Evolutionary conservation across 2,888 invertebrate genomes (phyloP).

Genomic region (Chrysodeixis includens): DNA sequence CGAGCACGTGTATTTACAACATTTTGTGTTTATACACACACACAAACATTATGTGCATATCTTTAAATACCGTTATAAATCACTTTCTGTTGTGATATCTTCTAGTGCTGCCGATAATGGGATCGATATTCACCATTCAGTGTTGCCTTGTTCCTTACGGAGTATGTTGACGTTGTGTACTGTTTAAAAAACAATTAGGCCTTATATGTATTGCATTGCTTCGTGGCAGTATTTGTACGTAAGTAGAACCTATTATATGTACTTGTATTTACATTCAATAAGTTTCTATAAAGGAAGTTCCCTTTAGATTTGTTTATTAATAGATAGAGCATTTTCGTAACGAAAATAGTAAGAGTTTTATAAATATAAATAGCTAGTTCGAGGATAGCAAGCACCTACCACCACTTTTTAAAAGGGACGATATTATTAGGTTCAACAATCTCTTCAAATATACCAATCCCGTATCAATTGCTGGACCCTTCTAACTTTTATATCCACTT

Average conservation of each 20-base stretch:
- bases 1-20: constrained; percentile 82
- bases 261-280: constrained; percentile 13
- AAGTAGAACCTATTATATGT: constrained; percentile 41
- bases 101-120: constrained; percentile 64
- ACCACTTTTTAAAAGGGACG: constrained; percentile 40
- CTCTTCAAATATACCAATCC: constrained; percentile 41
- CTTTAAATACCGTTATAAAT: constrained; percentile 37
- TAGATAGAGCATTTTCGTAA: constrained; percentile 31
- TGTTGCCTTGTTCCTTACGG: constrained; percentile 48
- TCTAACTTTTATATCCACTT: constrained; percentile 55
- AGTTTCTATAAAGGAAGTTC: constrained; percentile 9
- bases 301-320: constrained; percentile 26
- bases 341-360: constrained; percentile 34
- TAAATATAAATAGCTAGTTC: constrained; percentile 42
- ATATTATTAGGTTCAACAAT: constrained; percentile 50
- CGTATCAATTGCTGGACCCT: constrained; percentile 56
- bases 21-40: constrained; percentile 68
- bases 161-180: constrained; percentile 55
- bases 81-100: constrained; percentile 52
- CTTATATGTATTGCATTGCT: constrained; percentile 34
- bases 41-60: constrained; percentile 57
- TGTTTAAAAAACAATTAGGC: constrained; percentile 49
- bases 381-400: constrained; percentile 38
- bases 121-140: constrained; percentile 60
- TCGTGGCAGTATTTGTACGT: constrained; percentile 48